These are phyloP conservation scores for Holacanthus passer DNA, from an alignment of 2,113 vertebrate species.

Conservation along the genomic window DNA sequence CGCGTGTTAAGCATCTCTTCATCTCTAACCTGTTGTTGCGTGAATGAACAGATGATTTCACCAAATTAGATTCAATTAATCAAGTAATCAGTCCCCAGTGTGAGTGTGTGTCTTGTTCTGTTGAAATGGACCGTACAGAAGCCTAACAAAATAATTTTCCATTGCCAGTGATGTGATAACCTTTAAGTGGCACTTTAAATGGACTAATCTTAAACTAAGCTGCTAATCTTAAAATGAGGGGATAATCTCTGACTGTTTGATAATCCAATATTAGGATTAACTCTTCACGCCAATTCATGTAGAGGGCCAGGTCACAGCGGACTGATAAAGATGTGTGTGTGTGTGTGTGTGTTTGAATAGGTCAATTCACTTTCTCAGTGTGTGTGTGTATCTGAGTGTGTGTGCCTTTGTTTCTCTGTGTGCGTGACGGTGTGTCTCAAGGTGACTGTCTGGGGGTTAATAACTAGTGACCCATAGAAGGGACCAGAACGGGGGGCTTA, in stretches of 20 bases:
- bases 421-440: conserved; percentile 54
- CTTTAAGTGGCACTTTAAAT: conserved; percentile 58
- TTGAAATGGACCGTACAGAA: conserved; percentile 1
- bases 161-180: conserved; percentile 60
- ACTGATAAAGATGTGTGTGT: conserved; percentile 55
- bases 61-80: conserved; percentile 59
- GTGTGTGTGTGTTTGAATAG: conserved; percentile 17
- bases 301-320: conserved; percentile 33
- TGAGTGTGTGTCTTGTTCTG: conserved; percentile 30
- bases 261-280: conserved; percentile 75
- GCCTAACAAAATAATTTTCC: conserved; percentile 43
- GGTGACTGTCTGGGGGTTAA: conserved; percentile 81
- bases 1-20: not conserved
- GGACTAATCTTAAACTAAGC: conserved; percentile 58
- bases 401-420: conserved; percentile 18
- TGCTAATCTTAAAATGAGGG: conserved; percentile 59
- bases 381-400: conserved; percentile 39
- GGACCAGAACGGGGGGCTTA: conserved; percentile 48
- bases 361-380: conserved; percentile 14
- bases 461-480: conserved; percentile 75
- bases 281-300: conserved; percentile 45
- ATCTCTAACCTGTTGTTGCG: conserved; percentile 11
- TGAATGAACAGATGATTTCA: conserved; percentile 16
- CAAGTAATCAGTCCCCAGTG: conserved; percentile 16
- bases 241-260: conserved; percentile 67